Percentiles rank a stretch among this genome's conserved stretches.
Conservation (phyloP, 1,140 invertebrate species). For the Coptotermes formosanus region DNA sequence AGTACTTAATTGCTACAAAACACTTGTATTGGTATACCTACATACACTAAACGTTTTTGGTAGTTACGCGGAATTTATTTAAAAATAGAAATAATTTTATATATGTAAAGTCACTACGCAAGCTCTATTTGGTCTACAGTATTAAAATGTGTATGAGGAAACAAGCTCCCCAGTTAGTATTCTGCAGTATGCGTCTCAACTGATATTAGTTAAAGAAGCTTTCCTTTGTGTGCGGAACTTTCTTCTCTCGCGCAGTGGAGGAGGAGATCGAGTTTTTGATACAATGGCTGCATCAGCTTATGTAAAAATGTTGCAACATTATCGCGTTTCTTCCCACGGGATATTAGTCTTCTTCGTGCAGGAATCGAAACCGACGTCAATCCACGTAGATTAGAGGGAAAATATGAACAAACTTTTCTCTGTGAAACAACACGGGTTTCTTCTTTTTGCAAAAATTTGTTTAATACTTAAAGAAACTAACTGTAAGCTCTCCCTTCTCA, state of each 20-base stretch:
- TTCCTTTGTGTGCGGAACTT: not conserved
- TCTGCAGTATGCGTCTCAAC: not conserved
- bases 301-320: conserved; percentile 19
- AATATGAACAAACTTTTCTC: not conserved
- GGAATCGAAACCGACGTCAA: conserved; percentile 4
- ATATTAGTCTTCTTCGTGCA: conserved; percentile 12
- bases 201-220: conserved; percentile 17
- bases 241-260: not conserved
- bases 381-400: not conserved
- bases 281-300: conserved; percentile 17
- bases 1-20: no score
- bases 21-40: no score
- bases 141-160: no score
- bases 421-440: not conserved
- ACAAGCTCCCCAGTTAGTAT: not conserved
- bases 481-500: no score
- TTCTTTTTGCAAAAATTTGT: not conserved
- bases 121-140: no score
- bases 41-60: no score
- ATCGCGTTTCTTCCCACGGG: conserved; percentile 11
- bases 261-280: conserved; percentile 18
- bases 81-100: no score
- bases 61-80: no score
- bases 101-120: no score
- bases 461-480: no score